Conservation (phyloP, 2,113 vertebrate species). For the Crotalus helleri region DNA sequence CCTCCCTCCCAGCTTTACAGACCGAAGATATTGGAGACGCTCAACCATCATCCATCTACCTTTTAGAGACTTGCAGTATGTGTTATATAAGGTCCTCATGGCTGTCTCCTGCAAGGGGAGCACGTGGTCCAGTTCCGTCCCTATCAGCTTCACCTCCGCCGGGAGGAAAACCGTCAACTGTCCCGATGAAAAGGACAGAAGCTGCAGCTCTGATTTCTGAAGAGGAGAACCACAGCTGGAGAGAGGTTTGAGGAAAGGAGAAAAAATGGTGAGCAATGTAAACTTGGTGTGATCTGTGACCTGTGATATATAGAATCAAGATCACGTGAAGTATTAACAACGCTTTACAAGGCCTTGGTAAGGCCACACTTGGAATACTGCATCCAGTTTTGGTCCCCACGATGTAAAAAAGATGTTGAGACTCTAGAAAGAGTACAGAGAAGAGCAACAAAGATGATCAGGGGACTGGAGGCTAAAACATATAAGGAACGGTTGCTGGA, state of each 20-base stretch:
- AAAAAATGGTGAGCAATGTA: background rate
- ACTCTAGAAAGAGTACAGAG: too few species aligned
- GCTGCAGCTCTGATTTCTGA: slow-evolving; percentile 71
- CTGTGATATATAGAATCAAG: background rate
- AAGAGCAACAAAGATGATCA: too few species aligned
- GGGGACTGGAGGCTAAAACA: too few species aligned
- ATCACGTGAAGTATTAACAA: too few species aligned
- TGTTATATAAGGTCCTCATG: slow-evolving; percentile 81
- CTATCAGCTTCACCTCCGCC: slow-evolving; percentile 87
- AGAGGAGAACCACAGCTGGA: slow-evolving; percentile 85
- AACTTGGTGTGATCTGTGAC: slow-evolving; percentile 2
- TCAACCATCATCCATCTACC: slow-evolving; percentile 60
- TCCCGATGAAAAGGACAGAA: slow-evolving; percentile 76
- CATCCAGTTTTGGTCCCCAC: too few species aligned
- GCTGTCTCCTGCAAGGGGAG: slow-evolving; percentile 90
- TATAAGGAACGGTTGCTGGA: too few species aligned
- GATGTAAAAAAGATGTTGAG: too few species aligned
- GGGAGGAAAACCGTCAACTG: slow-evolving; percentile 82
- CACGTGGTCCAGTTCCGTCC: slow-evolving; percentile 78
- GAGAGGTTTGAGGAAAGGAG: slow-evolving; percentile 38
- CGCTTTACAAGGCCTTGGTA: too few species aligned
- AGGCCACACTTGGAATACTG: too few species aligned
- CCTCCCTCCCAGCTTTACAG: background rate
- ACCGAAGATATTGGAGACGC: background rate
- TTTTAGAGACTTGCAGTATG: slow-evolving; percentile 67